Evolutionary conservation across 1,140 invertebrate species (phyloP), one percentile per base, ranked within the genome.

Genomic region (Popillia japonica): DNA sequence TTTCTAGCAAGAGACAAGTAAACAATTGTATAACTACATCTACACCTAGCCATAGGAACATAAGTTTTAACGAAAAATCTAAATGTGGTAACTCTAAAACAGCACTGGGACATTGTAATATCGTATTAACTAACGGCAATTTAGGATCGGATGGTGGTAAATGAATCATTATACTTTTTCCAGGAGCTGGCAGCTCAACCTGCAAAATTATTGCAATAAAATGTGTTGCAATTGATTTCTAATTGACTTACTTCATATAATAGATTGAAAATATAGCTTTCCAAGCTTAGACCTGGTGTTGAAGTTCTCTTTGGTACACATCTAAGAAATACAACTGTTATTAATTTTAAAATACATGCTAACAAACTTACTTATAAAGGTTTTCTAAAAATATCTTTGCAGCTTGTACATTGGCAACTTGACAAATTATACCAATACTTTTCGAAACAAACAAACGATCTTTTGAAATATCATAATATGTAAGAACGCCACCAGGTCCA

Each of bases 401-500:
- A 78, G 96, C 94, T 84, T 93, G 91, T 41, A 99, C 94, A 89
- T 96, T 96, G 41, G 97, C 95, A 80, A 96, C 91, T 86, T 96
- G 95, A 85, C 95, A 95, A 78, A 99, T 93, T 41, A 99, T 90
- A 78, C 93, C 93, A 86, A 99, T 96, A 88, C 94, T 96, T 91
- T 99, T 99, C 80, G 95, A 95, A 82, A 98, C 97, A 89, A 94
- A 96, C 79, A 99, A 90, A 87, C 94, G 95, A 88, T 99, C 97
- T 90, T 96, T 96, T 86, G 92, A 92, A 82, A 95, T 93, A 88
- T 99, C 96, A 87, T 98, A 99, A 83, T 96, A 97, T 83, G 91
- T 95, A 83, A 93, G 90, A 79, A 93, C 93, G 41, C 93, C 92
- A 78, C 91, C 91, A 48, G 91, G 91, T 81, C 90, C 91, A 84